Base-by-base conservation (phyloP, 2,888 invertebrate genomes). In the Brassicogethes aeneus region DNA sequence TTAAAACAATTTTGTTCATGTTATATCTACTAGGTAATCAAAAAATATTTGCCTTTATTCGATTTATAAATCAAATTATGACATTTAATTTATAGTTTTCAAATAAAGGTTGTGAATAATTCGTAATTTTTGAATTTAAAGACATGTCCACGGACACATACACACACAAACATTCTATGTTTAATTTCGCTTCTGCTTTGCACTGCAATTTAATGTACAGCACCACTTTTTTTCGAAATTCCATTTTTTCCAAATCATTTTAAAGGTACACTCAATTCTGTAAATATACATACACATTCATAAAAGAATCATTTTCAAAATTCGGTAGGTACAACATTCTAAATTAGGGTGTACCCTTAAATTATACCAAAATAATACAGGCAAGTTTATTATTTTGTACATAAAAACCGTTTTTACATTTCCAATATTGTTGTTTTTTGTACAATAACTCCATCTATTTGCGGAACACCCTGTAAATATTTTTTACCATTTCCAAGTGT, bases 141-240 rank as follows among this genome's bases (percentile, higher is more conserved):
- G 34, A 42, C 42, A 43, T 45, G 39, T 42, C 50, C 23, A 23
- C 10, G 50, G 43, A 56, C 55, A 56, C 55, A 52, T 51, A n/a
- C n/a, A n/a, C 52, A 61, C 57, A 63, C 62, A 59, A 60, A 60
- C 62, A 64, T 64, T 64, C 64, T 64, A 64, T 64, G 64, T 62
- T 48, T 32, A 59, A 55, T 60, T 60, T 56, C 55, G 53, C 58
- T 55, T 47, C 45, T 53, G 61, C 59, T 62, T 60, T 57, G 62
- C 62, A 62, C 62, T 52, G 60, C 60, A 46, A 49, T 42, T 56
- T 50, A 46, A 50, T 55, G 52, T 56, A 57, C 53, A 58, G 55
- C 55, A 57, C 56, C 23, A 42, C 34, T n/a, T n/a, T n/a, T n/a
- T n/a, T n/a, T n/a, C 33, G 17, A 15, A 16, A 39, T 16, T 14